phyloP scores from a whole-genome alignment of 2,888 invertebrate species.

The Stenchaetothrips biformis region DNA sequence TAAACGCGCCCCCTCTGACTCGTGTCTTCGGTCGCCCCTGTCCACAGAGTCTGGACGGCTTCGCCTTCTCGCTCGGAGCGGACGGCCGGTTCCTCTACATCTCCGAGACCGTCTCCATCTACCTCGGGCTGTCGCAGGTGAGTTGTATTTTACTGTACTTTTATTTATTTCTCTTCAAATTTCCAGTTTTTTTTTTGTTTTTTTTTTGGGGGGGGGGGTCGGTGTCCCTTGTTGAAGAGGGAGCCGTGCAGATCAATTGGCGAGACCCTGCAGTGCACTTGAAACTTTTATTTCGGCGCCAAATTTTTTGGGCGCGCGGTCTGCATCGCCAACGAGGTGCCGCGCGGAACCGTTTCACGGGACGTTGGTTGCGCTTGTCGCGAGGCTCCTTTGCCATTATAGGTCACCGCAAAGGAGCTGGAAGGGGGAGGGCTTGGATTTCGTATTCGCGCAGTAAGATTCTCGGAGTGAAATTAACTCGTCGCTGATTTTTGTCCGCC shows the following conservation, averaged over 20 bases:
- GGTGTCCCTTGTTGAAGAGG: too few species aligned
- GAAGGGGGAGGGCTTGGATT: neutral
- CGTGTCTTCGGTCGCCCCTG: constrained; percentile 39
- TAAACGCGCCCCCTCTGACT: constrained; percentile 2
- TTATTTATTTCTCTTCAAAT: constrained; percentile 29
- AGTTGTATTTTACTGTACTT: constrained; percentile 45
- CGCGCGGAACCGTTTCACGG: too few species aligned
- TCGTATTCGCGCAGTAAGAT: neutral
- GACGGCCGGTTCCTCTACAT: constrained; percentile 98
- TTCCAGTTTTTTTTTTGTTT: constrained; percentile 20
- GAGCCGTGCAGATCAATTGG: too few species aligned
- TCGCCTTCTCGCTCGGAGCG: constrained; percentile 90
- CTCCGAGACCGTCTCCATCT: constrained; percentile 99
- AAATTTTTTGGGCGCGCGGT: too few species aligned
- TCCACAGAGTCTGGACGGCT: constrained; percentile 91
- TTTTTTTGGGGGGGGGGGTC: too few species aligned
- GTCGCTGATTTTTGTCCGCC: too few species aligned
- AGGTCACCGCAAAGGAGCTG: neutral
- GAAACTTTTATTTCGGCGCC: too few species aligned
- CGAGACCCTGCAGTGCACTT: too few species aligned
- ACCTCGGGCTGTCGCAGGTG: constrained; percentile 98
- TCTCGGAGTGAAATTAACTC: neutral
- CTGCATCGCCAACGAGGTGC: too few species aligned
- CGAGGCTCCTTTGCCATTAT: too few species aligned
- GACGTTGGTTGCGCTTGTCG: too few species aligned